Evolutionary conservation across 2,113 vertebrate species (phyloP).

Genomic region (Microcebus griseorufus): DNA sequence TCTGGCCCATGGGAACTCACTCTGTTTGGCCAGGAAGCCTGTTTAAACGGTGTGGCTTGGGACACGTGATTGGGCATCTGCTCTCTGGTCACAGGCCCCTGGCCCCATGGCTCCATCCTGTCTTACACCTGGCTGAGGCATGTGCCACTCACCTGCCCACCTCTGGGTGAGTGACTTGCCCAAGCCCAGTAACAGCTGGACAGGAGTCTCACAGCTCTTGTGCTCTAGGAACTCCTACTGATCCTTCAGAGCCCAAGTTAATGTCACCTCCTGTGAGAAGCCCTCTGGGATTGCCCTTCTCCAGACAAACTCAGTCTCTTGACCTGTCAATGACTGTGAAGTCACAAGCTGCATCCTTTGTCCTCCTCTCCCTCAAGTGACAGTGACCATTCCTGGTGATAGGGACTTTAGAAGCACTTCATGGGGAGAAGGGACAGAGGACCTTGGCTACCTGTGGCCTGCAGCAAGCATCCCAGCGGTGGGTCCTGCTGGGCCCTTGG

Average conservation of each 20-base stretch:
- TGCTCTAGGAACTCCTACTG: neutral
- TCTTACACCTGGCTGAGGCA: neutral
- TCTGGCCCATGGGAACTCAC: neutral
- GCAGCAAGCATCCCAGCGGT: neutral
- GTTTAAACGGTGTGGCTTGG: neutral
- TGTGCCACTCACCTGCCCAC: neutral
- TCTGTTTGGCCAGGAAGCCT: neutral
- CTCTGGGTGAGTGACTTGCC: neutral
- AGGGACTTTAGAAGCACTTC: neutral
- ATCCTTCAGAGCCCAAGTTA: neutral
- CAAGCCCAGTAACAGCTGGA: neutral
- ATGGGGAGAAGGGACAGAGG: neutral
- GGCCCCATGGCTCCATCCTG: neutral
- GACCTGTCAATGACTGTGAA: neutral
- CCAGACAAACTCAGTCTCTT: neutral
- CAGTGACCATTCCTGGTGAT: neutral
- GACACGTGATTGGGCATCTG: accelerated
- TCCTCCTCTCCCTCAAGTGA: neutral
- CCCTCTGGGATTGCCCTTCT: neutral
- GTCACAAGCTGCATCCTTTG: neutral
- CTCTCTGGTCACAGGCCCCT: neutral
- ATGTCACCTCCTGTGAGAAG: neutral
- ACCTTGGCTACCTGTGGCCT: neutral
- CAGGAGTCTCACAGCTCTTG: neutral
- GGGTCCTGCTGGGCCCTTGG: neutral